Evolutionary conservation across 2,888 invertebrate genomes (phyloP).

Genomic region (Cenopis cana): DNA sequence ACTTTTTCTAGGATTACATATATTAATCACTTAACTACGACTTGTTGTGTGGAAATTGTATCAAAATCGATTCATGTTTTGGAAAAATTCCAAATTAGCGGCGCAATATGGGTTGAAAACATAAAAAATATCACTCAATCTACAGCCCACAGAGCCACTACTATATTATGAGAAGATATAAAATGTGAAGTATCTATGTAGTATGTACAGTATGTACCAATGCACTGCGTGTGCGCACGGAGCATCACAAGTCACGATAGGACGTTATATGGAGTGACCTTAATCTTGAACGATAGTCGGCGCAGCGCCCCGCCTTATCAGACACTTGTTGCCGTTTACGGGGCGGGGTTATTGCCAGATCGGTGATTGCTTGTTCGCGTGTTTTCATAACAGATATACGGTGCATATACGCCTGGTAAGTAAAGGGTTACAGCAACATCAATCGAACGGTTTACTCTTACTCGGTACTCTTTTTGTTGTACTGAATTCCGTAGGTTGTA

Average conservation of each 20-base stretch:
- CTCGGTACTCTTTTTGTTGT: background rate
- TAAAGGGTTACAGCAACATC: background rate
- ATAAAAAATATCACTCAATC: too few species aligned
- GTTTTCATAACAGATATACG: conserved; percentile 15
- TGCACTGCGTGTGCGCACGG: conserved; percentile 20
- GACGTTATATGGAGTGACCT: conserved; percentile 68
- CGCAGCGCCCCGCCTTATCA: conserved; percentile 72
- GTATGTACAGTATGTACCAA: background rate
- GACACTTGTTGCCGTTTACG: conserved; percentile 68
- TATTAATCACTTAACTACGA: too few species aligned
- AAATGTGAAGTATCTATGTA: too few species aligned
- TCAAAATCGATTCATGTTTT: too few species aligned
- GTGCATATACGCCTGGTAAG: background rate
- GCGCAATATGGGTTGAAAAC: too few species aligned
- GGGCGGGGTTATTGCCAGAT: conserved; percentile 38
- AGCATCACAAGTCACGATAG: conserved; percentile 31
- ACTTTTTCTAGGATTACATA: too few species aligned
- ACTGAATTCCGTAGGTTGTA: background rate
- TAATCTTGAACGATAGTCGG: conserved; percentile 82
- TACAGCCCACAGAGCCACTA: too few species aligned
- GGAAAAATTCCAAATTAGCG: too few species aligned
- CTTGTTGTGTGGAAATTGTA: too few species aligned
- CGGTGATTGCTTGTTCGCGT: conserved; percentile 1
- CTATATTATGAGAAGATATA: too few species aligned
- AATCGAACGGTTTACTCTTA: background rate